Percentiles rank a stretch among this genome's conserved stretches.
phyloP scores from a whole-genome alignment of 2,113 vertebrate genomes.

The Cyanoderma ruficeps region DNA sequence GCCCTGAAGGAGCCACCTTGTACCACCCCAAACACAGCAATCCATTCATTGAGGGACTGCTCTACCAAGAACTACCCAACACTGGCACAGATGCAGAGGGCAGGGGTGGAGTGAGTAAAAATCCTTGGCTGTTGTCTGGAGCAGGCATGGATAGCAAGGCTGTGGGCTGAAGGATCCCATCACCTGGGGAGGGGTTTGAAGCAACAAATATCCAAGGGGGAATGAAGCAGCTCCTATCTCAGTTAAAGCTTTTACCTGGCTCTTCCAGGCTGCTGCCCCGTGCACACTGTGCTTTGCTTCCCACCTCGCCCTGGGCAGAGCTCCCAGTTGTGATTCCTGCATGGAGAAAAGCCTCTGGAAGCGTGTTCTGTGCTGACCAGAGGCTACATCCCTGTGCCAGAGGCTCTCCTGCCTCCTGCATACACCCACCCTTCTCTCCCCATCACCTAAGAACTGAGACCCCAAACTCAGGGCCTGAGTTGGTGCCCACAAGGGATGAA shows the following conservation, averaged over 20 bases:
- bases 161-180: not conserved
- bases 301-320: not conserved
- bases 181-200: not conserved
- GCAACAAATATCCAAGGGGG: not conserved
- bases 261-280: not conserved
- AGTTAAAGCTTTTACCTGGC: not conserved
- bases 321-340: not conserved
- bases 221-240: not conserved
- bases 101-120: not conserved
- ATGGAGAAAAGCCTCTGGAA: not conserved
- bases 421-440: not conserved
- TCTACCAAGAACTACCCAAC: not conserved
- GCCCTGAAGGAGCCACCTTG: not conserved
- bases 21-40: not conserved
- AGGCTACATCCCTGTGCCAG: not conserved
- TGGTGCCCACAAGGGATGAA: not conserved
- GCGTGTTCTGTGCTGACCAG: accelerated
- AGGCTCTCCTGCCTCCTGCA: not conserved
- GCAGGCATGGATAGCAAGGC: not conserved
- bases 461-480: accelerated
- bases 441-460: accelerated
- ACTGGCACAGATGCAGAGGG: not conserved
- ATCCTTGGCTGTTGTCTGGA: not conserved
- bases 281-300: accelerated
- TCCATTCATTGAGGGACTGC: not conserved